A percentile compares a stretch with the other conserved stretches of the same genome.
Conservation (phyloP, 2,113 vertebrate species). For the Macrotus californicus region DNA sequence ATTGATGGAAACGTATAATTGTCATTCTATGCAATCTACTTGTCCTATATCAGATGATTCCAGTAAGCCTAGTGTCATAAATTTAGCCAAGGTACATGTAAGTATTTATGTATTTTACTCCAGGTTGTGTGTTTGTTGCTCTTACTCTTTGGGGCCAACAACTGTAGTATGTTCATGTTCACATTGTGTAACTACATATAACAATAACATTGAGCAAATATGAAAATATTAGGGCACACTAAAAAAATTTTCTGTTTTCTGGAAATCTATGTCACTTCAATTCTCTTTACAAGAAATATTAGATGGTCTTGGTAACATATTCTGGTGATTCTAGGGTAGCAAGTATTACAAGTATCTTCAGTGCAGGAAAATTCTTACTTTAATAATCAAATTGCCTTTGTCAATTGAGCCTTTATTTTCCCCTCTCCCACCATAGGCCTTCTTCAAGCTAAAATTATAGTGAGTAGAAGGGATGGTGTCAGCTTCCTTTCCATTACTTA, state of each 20-base stretch:
- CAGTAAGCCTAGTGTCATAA: neutral
- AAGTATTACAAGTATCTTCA: neutral
- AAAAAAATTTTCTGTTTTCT: neutral
- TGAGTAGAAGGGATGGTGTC: neutral
- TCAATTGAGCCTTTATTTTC: neutral
- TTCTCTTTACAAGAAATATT: neutral
- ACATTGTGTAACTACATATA: neutral
- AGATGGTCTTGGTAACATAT: neutral
- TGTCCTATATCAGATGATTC: neutral
- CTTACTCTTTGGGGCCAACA: neutral
- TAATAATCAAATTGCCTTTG: neutral
- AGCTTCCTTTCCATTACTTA: neutral
- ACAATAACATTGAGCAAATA: neutral
- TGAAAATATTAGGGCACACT: neutral
- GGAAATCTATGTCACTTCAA: neutral
- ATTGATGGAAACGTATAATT: neutral
- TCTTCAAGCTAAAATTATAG: neutral
- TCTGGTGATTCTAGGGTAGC: neutral
- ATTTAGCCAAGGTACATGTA: neutral
- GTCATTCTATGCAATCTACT: neutral
- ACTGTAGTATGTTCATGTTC: neutral
- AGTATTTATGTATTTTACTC: neutral
- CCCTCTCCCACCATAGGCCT: neutral
- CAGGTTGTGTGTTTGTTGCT: neutral
- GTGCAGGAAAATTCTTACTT: neutral